These are phyloP conservation scores for Gonocerus acuteangulatus DNA, from an alignment of 2,888 invertebrate genomes.

Conservation along the genomic window DNA sequence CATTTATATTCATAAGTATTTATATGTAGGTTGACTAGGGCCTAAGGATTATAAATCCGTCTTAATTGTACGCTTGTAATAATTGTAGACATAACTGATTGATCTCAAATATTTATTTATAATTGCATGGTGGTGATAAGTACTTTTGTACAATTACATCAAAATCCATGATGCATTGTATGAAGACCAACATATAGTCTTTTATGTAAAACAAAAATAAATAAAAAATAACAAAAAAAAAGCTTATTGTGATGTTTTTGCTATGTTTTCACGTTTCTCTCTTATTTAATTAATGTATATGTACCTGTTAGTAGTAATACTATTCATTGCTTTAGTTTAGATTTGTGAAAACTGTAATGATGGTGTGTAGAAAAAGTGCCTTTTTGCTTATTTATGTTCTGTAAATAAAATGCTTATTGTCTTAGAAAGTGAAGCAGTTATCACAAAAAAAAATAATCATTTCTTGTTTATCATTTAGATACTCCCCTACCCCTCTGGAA, in stretches of 20 bases:
- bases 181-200: conserved; percentile 16
- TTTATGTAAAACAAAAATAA: background rate
- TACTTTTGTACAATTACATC: conserved; percentile 22
- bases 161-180: conserved; percentile 12
- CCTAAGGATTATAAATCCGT: conserved; percentile 35
- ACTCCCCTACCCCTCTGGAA: too few species aligned
- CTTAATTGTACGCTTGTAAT: conserved; percentile 33
- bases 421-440: conserved; percentile 18
- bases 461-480: too few species aligned
- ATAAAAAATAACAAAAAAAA: conserved; percentile 1
- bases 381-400: conserved; percentile 34
- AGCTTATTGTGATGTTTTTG: conserved; percentile 35
- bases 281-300: conserved; percentile 18
- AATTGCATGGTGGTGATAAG: conserved; percentile 11
- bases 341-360: conserved; percentile 12
- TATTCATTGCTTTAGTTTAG: conserved; percentile 17
- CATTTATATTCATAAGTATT: background rate
- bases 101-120: conserved; percentile 24
- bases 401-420: conserved; percentile 23
- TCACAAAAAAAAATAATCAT: too few species aligned
- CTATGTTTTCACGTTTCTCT: conserved; percentile 13
- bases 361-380: conserved; percentile 33
- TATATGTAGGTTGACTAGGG: conserved; percentile 20
- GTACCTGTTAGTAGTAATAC: conserved; percentile 30
- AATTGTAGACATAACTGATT: conserved; percentile 14